Conservation (phyloP, 2,113 vertebrate genomes). For the Actinemys pallida region DNA sequence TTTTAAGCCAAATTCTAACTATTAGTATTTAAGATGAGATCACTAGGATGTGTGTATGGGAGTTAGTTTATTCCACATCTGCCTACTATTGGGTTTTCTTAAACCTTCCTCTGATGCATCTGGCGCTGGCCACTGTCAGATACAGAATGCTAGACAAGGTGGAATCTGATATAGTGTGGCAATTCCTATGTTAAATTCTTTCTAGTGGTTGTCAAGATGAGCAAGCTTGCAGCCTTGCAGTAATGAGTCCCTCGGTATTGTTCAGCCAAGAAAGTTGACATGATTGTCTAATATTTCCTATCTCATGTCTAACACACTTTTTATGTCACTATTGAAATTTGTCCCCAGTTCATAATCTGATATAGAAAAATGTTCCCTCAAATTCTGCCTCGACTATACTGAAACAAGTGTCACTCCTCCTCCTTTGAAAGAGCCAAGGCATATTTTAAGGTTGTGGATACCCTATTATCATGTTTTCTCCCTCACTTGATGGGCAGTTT, state of each 20-base stretch:
- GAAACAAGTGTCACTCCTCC: too few species aligned
- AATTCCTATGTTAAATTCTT: background rate
- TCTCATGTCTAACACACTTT: too few species aligned
- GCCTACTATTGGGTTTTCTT: background rate
- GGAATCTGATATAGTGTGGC: background rate
- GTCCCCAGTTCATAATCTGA: too few species aligned
- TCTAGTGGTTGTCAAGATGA: background rate
- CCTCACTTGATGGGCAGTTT: background rate
- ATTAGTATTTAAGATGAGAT: background rate
- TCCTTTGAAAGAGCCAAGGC: too few species aligned
- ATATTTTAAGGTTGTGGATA: too few species aligned
- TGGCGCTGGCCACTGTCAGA: background rate
- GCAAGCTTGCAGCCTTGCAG: background rate
- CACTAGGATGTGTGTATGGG: background rate
- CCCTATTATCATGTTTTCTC: too few species aligned
- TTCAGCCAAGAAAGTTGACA: background rate
- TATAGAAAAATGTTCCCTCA: too few species aligned
- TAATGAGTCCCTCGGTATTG: background rate
- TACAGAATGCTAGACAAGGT: background rate
- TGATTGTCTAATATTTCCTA: background rate
- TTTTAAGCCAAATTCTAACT: too few species aligned
- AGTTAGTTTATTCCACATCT: background rate
- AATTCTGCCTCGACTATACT: too few species aligned
- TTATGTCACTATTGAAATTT: too few species aligned
- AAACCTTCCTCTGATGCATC: too few species aligned